Evolutionary conservation across 1,140 invertebrate genomes (phyloP).

Genomic region (Panulirus ornatus): DNA sequence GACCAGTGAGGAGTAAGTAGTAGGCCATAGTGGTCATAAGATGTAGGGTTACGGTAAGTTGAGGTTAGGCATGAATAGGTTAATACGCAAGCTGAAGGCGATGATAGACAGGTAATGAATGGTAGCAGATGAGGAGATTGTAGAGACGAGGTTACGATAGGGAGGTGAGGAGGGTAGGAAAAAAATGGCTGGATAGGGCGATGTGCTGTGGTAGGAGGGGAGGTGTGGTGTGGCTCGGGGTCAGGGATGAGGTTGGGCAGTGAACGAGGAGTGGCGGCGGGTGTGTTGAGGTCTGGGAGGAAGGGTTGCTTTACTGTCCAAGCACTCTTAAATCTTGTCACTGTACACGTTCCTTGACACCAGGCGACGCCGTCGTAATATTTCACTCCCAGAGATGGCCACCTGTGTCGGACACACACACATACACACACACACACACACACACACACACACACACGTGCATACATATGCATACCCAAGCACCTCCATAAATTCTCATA

Average conservation of each 20-base stretch:
- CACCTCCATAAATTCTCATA: conserved; percentile 16
- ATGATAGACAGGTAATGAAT: not conserved
- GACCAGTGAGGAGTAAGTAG: too few species aligned
- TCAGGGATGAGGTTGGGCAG: not conserved
- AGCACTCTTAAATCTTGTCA: too few species aligned
- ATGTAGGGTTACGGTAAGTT: too few species aligned
- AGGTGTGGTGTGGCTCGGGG: not conserved
- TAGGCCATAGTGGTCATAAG: too few species aligned
- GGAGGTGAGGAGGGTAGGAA: not conserved
- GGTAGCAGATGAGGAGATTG: not conserved
- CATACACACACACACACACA: conserved; percentile 1
- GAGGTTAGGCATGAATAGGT: too few species aligned
- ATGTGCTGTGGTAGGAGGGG: not conserved
- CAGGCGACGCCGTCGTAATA: too few species aligned
- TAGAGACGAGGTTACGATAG: not conserved
- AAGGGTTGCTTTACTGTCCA: too few species aligned
- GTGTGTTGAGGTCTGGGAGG: not conserved
- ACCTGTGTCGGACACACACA: not conserved
- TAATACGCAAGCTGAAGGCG: too few species aligned
- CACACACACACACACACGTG: conserved; percentile 7
- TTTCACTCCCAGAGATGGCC: too few species aligned
- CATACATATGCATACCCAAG: conserved; percentile 16
- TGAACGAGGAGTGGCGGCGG: not conserved
- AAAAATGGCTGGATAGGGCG: not conserved
- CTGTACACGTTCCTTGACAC: too few species aligned